Base-by-base conservation (phyloP, 2,888 invertebrate species). In the Liopterus haemorrhoidalis region DNA sequence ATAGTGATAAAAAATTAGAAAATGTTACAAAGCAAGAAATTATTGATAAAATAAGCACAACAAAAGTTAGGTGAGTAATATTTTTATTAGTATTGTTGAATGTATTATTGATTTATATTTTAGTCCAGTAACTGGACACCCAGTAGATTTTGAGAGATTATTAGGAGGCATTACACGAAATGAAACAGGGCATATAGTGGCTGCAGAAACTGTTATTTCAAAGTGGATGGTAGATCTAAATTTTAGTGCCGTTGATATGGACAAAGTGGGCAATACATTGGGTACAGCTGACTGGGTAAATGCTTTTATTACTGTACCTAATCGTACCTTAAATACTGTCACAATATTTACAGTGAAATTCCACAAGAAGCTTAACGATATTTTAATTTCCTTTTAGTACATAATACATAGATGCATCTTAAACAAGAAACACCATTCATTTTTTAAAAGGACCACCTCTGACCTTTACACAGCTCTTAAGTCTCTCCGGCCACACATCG, bases 271-370 rank as follows among this genome's bases (percentile, higher is more conserved):
- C 44, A 85, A 83, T 63, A 69, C 76, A 55, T 78, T 82, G 11
- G 85, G 85, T 37, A 85, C 85, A 24, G 81, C 82, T 58, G 82
- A 84, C 58, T 82, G 81, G 81, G 84, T 82, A 59, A 70, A 62
- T 49, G 31, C 32, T 46, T 27, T 24, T 8, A 28, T 2, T 37
- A n/a, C n/a, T n/a, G n/a, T n/a, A n/a, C n/a, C n/a, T n/a, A n/a
- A n/a, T n/a, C n/a, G n/a, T n/a, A n/a, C n/a, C n/a, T n/a, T n/a
- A n/a, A n/a, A n/a, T n/a, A n/a, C n/a, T n/a, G n/a, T n/a, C n/a
- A n/a, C n/a, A n/a, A n/a, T n/a, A n/a, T n/a, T n/a, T n/a, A n/a
- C n/a, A n/a, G n/a, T n/a, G n/a, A n/a, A n/a, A n/a, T n/a, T n/a
- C n/a, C n/a, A n/a, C n/a, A n/a, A n/a, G n/a, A n/a, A n/a, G n/a